Conservation (phyloP, 2,888 invertebrate genomes). For the Thalpophila matura region DNA sequence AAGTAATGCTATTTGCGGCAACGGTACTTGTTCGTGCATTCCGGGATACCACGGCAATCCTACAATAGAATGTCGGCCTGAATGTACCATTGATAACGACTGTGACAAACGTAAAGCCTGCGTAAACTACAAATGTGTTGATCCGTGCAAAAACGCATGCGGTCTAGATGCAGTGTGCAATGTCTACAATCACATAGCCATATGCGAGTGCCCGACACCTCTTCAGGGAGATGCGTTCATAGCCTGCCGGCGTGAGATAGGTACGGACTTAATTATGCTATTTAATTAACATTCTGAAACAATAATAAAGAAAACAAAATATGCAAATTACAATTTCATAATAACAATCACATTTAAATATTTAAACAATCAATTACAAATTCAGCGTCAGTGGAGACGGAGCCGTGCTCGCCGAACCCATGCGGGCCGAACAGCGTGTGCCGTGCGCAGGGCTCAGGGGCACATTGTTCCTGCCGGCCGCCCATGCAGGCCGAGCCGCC, state of each 20-base stretch:
- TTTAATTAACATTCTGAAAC: not conserved
- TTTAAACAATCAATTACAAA: slow-evolving; percentile 48
- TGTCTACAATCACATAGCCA: slow-evolving; percentile 94
- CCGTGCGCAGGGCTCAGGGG: slow-evolving; percentile 92
- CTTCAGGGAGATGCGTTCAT: slow-evolving; percentile 95
- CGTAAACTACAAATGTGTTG: slow-evolving; percentile 93
- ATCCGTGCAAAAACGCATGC: slow-evolving; percentile 94
- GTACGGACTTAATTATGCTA: slow-evolving; percentile 66
- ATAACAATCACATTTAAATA: too few relatives aligned
- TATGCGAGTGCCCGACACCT: slow-evolving; percentile 93
- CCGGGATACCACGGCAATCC: slow-evolving; percentile 93
- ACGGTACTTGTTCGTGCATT: slow-evolving; percentile 92
- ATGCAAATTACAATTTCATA: not conserved
- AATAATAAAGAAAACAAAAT: not conserved
- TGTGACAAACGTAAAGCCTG: slow-evolving; percentile 93
- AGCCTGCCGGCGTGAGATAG: slow-evolving; percentile 91
- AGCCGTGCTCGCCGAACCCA: slow-evolving; percentile 93
- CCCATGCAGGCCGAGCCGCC: slow-evolving; percentile 94
- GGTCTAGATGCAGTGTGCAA: slow-evolving; percentile 93
- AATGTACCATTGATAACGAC: slow-evolving; percentile 94
- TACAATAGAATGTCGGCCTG: slow-evolving; percentile 93
- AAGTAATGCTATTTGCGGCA: slow-evolving; percentile 91
- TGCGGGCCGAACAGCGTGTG: slow-evolving; percentile 94
- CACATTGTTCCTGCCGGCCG: slow-evolving; percentile 93
- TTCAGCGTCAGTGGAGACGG: slow-evolving; percentile 76